Conservation (phyloP, 2,888 invertebrate species). For the Alloplasta piceator region DNA sequence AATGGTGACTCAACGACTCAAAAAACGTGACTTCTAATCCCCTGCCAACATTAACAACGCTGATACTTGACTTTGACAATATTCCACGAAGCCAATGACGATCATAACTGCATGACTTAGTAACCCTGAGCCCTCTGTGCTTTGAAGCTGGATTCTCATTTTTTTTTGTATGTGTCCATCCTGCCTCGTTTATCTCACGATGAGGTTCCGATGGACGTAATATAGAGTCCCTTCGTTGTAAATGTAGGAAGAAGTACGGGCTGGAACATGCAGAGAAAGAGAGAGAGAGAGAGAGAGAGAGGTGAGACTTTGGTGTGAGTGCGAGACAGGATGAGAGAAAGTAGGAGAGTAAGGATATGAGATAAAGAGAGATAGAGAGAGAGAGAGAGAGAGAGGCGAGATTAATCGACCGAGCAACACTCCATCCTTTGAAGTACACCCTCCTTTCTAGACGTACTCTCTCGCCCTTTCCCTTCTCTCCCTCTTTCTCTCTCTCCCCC, state of each 20-base stretch:
- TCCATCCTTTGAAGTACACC: slow-evolving; percentile 73
- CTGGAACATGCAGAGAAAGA: neutral
- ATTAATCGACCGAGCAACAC: slow-evolving; percentile 75
- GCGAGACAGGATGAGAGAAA: no score
- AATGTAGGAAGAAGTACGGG: slow-evolving; percentile 30
- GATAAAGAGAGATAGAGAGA: no score
- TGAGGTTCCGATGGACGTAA: slow-evolving; percentile 43
- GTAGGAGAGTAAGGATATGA: no score
- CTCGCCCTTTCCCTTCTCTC: slow-evolving; percentile 15
- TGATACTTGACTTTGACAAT: no score
- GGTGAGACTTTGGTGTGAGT: slow-evolving; percentile 44
- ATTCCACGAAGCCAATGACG: no score
- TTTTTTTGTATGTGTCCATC: slow-evolving; percentile 40
- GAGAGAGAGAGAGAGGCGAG: slow-evolving; percentile 68
- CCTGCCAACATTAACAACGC: no score
- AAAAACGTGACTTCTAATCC: no score
- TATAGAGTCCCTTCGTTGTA: slow-evolving; percentile 38
- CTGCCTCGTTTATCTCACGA: slow-evolving; percentile 23
- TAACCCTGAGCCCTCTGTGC: slow-evolving; percentile 48
- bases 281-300: slow-evolving; percentile 32
- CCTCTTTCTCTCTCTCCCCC: neutral
- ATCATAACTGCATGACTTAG: slow-evolving; percentile 42
- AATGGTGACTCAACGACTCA: no score
- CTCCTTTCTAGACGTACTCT: slow-evolving; percentile 67
- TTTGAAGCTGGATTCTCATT: slow-evolving; percentile 2